A percentile compares a stretch with the other conserved stretches of the same genome.
phyloP scores from a whole-genome alignment of 2,888 invertebrate genomes.

The Drosophila ustulata region DNA sequence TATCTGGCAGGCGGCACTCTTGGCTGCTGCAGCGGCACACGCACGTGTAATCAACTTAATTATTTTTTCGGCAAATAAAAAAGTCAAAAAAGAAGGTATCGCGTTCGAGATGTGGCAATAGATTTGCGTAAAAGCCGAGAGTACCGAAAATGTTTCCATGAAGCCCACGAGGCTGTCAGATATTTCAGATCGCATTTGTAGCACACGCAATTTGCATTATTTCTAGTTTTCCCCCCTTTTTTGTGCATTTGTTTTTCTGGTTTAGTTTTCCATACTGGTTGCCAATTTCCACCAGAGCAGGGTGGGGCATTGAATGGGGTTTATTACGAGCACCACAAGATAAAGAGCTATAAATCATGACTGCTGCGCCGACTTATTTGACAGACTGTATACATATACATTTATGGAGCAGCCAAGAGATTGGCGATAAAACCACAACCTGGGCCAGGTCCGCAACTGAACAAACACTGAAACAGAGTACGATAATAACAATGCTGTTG shows the following conservation, averaged over 20 bases:
- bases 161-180: constrained; percentile 8
- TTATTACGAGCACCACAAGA: background rate
- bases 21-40: background rate
- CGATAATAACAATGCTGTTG: constrained; percentile 18
- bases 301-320: constrained; percentile 22
- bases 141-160: constrained; percentile 16
- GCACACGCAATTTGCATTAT: constrained; percentile 32
- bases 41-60: constrained; percentile 8
- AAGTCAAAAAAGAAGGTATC: background rate
- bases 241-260: constrained; percentile 9
- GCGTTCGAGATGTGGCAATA: constrained; percentile 19
- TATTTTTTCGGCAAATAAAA: background rate
- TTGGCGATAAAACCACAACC: constrained; percentile 5
- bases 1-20: background rate
- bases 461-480: constrained; percentile 8
- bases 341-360: constrained; percentile 9
- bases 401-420: constrained; percentile 11
- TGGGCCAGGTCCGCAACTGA: background rate
- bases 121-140: constrained; percentile 24
- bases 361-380: constrained; percentile 9
- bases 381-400: constrained; percentile 8
- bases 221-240: constrained; percentile 1
- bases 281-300: constrained; percentile 10
- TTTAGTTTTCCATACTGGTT: constrained; percentile 18
- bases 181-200: background rate